phyloP scores from a whole-genome alignment of 2,797 vertebrate genomes.

The Acestrorhynchus altus region DNA sequence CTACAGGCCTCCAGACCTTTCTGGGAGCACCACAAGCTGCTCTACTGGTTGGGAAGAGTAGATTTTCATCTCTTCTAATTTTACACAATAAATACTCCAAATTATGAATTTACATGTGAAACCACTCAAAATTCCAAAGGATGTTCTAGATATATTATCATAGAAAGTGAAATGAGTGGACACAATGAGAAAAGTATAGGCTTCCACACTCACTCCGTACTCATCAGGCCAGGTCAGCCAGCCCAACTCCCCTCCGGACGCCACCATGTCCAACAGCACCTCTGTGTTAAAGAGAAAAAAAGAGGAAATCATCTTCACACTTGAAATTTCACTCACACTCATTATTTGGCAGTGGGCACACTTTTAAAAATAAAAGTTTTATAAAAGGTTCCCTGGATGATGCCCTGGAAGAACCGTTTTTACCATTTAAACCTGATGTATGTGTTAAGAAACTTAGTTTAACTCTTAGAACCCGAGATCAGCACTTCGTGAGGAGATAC shows the following conservation, averaged over 20 bases:
- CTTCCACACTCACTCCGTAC: constrained; percentile 84
- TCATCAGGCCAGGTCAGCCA: constrained; percentile 91
- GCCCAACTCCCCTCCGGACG: constrained; percentile 89
- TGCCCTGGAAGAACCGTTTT: no score
- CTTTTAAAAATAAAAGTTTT: no score
- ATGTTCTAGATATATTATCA: neutral
- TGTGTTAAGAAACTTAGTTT: no score
- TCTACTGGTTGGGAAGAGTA: constrained; percentile 46
- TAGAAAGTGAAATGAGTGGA: constrained; percentile 1
- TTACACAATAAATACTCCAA: constrained; percentile 34
- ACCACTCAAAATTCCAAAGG: constrained; percentile 19
- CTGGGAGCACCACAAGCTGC: constrained; percentile 65
- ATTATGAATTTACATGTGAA: constrained; percentile 22
- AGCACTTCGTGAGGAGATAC: no score
- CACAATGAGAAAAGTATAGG: constrained; percentile 36
- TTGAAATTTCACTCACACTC: neutral
- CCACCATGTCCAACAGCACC: constrained; percentile 90
- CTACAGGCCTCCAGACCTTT: constrained; percentile 65
- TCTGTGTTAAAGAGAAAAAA: constrained; percentile 75
- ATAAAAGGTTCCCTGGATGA: no score
- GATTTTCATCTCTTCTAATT: no score
- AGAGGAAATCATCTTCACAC: neutral
- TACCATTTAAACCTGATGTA: no score
- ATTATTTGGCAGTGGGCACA: neutral
- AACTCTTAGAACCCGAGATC: no score